Evolutionary conservation across 2,797 vertebrate species (phyloP).

Genomic region (Notoglanidium macrostoma): DNA sequence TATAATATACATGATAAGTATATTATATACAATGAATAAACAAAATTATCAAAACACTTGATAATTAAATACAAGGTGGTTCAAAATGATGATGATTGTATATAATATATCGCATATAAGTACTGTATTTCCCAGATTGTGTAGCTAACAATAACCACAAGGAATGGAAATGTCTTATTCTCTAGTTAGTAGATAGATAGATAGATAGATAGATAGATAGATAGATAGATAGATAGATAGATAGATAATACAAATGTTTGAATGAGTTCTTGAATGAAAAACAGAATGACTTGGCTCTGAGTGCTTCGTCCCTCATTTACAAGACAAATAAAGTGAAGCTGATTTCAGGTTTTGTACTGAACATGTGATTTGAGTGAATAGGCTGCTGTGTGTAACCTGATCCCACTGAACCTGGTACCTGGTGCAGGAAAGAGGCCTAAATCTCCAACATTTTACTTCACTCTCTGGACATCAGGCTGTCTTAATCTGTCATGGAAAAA

Average conservation of each 20-base stretch:
- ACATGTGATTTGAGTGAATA: constrained; percentile 27
- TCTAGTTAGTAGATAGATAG: background rate
- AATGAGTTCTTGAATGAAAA: constrained; percentile 7
- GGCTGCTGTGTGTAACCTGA: constrained; percentile 21
- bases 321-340: constrained; percentile 17
- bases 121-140: background rate
- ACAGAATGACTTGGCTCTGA: background rate
- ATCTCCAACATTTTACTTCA: constrained; percentile 13
- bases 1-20: no score
- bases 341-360: constrained; percentile 20
- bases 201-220: background rate
- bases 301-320: constrained; percentile 22
- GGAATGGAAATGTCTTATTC: background rate
- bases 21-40: no score
- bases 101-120: background rate
- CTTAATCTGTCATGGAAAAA: constrained; percentile 1
- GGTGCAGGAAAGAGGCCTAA: background rate
- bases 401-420: background rate
- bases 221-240: background rate
- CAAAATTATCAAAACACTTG: no score
- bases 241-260: background rate
- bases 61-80: no score
- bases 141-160: background rate
- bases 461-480: background rate
- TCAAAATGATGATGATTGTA: no score